These are phyloP conservation scores for Urophycis tenuis DNA, from an alignment of 2,797 vertebrate species.

Conservation along the genomic window DNA sequence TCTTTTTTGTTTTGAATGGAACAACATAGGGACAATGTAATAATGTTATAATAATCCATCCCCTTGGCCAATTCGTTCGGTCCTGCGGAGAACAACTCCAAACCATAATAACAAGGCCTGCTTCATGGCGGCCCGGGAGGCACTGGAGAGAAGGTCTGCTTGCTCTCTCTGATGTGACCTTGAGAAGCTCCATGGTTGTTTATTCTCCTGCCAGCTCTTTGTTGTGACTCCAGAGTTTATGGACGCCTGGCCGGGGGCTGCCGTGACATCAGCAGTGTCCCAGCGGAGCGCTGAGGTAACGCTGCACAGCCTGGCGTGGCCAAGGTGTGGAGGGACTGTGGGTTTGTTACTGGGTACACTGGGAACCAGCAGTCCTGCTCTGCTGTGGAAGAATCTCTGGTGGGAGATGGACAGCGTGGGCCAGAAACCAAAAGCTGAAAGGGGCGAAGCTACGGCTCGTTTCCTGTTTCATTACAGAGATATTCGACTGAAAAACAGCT, in stretches of 20 bases:
- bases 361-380: too few species aligned
- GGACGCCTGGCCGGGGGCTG: constrained; percentile 46
- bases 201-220: constrained; percentile 51
- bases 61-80: neutral
- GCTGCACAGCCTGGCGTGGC: constrained; percentile 31
- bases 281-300: constrained; percentile 39
- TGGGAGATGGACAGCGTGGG: too few species aligned
- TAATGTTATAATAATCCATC: neutral
- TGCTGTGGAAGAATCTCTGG: too few species aligned
- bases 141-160: constrained; percentile 29
- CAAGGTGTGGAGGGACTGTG: too few species aligned
- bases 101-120: neutral
- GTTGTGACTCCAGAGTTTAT: constrained; percentile 57
- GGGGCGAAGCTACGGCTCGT: too few species aligned
- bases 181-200: constrained; percentile 44
- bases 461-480: too few species aligned
- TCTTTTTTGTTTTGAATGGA: neutral
- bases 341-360: too few species aligned
- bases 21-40: constrained; percentile 19
- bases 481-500: too few species aligned
- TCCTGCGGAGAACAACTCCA: neutral
- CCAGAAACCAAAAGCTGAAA: too few species aligned
- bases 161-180: constrained; percentile 43
- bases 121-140: constrained; percentile 33
- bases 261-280: constrained; percentile 39